Conservation (phyloP, 2,797 vertebrate genomes). For the Onychomys arenicola region DNA sequence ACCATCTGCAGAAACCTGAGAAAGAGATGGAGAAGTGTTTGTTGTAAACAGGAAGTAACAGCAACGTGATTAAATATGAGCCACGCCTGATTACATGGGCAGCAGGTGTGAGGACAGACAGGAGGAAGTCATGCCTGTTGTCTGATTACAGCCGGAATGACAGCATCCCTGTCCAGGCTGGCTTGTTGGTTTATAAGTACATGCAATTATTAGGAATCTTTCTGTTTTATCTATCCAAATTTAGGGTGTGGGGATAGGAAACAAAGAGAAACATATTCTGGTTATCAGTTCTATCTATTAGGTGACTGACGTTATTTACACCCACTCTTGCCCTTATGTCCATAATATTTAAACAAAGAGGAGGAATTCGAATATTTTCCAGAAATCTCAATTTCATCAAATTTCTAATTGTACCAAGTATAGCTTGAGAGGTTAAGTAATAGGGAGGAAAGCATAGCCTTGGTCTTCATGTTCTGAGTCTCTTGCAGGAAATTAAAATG, state of each 20-base stretch:
- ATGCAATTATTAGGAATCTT: neutral
- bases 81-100: neutral
- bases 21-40: slow-evolving; percentile 36
- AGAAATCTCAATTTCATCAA: neutral
- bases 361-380: neutral
- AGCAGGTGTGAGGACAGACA: neutral
- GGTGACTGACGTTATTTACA: neutral
- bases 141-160: slow-evolving; percentile 9
- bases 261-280: neutral
- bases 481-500: neutral
- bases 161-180: neutral
- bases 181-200: neutral
- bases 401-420: neutral
- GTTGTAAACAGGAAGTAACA: slow-evolving; percentile 48
- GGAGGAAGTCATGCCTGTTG: slow-evolving; percentile 33
- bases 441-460: neutral
- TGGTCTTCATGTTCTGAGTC: neutral
- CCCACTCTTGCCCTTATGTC: neutral
- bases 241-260: neutral
- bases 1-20: slow-evolving; percentile 35
- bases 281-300: neutral
- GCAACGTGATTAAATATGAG: slow-evolving; percentile 58
- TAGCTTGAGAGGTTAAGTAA: neutral
- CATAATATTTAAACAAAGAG: neutral
- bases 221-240: neutral